Percentiles rank a stretch among this genome's conserved stretches.
phyloP scores from a whole-genome alignment of 2,113 vertebrate species.

The Sinocyclocheilus maitianheensis region DNA sequence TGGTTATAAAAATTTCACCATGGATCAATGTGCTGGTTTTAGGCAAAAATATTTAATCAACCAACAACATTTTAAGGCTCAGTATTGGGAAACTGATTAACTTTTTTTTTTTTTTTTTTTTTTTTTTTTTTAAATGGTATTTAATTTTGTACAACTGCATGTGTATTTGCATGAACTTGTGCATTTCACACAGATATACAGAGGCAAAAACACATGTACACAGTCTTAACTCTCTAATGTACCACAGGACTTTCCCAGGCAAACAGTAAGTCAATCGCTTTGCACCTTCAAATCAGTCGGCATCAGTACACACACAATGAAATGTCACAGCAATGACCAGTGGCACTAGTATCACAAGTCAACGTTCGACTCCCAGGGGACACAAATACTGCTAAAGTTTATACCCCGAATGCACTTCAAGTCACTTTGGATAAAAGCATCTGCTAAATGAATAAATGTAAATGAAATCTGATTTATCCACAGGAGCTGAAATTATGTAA shows the following conservation, averaged over 20 bases:
- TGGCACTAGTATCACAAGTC: not conserved
- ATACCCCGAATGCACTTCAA: not conserved
- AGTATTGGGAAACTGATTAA: not conserved
- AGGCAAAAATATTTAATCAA: not conserved
- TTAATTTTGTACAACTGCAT: not conserved
- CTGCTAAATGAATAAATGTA: constrained; percentile 2
- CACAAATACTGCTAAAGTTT: not conserved
- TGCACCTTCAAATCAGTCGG: not conserved
- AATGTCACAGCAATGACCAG: not conserved
- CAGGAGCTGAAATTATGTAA: constrained; percentile 7
- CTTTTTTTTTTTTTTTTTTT: not conserved
- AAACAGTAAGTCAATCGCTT: not conserved
- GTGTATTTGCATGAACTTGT: not conserved
- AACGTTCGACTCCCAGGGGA: not conserved
- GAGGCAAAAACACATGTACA: not conserved
- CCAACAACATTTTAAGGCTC: not conserved
- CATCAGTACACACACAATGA: not conserved
- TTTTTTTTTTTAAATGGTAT: not conserved
- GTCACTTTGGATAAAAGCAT: not conserved
- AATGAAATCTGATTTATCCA: not conserved
- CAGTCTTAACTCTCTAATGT: not conserved
- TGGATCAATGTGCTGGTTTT: not conserved
- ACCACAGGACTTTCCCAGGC: not conserved
- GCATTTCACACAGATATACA: not conserved
- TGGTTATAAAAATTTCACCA: not conserved